Evolutionary conservation across 2,113 vertebrate species (phyloP), one percentile per base, ranked within the genome.

Genomic region (Cynoglossus semilaevis): DNA sequence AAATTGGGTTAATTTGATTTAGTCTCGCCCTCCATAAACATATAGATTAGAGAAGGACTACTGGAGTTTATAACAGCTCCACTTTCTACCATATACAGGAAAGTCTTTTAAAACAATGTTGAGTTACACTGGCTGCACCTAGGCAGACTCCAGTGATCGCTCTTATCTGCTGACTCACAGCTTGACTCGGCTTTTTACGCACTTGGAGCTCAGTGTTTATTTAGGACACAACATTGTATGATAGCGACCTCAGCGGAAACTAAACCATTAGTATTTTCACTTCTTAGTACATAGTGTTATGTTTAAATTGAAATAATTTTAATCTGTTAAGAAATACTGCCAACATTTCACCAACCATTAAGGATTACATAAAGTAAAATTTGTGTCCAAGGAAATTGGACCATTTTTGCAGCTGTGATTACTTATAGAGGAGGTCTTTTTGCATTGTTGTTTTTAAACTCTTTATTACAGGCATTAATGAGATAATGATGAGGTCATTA

Each of bases 31-130:
- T 43, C 54, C 46, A 22, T 64, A 54, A 81, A 72, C 48, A 44
- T 11, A 64, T 18, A 64, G 47, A 2, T 4, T 22, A 72, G 45
- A 65, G 48, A 37, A 44, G 57, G 57, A 80, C 57, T 72, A 80
- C 46, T 29, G 56, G 1, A 29, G 22, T 29, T 6, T 29, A 29
- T 58, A 52, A 46, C 29, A 3, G 29, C 58, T 40, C 51, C 51
- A 43, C 22, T 17, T 22, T 37, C 29, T 59, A 29, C 45, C 58
- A 72, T 53, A 0, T 62, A 2, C 15, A 72, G 37, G 36, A 46
- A 42, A 40, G 29, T n/a, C 14, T 63, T 41, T 58, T 51, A 19
- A 36, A 8, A 57, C 15, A 29, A 2, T 15, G 5, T 46, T 38
- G 18, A 10, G 60, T 58, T 8, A 55, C 44, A 43, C 8, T 53